Base-by-base conservation (phyloP, 2,888 invertebrate genomes). In the Syrphus vitripennis region DNA sequence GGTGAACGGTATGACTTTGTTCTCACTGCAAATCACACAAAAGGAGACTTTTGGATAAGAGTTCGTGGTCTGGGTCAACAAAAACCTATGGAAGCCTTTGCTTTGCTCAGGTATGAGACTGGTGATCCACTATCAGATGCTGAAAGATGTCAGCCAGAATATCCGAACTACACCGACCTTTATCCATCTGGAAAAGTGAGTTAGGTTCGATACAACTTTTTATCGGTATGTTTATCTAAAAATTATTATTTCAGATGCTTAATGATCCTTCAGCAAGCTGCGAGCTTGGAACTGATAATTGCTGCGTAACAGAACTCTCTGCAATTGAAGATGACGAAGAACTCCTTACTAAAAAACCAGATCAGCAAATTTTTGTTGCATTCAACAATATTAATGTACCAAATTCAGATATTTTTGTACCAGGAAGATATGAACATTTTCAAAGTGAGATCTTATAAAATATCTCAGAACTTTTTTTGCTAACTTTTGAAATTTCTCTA, bases 1-100 rank as follows among this genome's bases (percentile, higher is more conserved):
- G 94, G 94, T 0, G 94, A 94, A 88, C 89, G 94, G 53, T 94
- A 92, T 88, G 94, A 94, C 87, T 92, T 94, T 59, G 90, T 94
- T 1, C 55, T 94, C 3, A 86, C 89, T 7, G 92, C 93, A 3
- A 90, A 92, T 87, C 90, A 93, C 88, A 90, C 50, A 89, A 90
- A 78, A n/a, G 89, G 89, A 9, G 89, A 90, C 71, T 91, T 88
- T 77, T 90, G 89, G 89, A 88, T 91, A 19, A 88, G 90, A 16
- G 88, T 88, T 1, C 86, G 88, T 45, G 89, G 88, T 0, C 16
- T 90, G 29, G 91, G 90, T 50, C 59, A 72, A 4, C 50, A 19
- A 0, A 61, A 65, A 14, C 87, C 83, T 0, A 88, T 88, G 12
- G 90, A 90, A 63, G 78, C 90, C 0, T 89, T 89, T 86, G 91